These are phyloP conservation scores for Marasmarcha lunaedactyla DNA, from an alignment of 2,888 invertebrate genomes.

Conservation along the genomic window DNA sequence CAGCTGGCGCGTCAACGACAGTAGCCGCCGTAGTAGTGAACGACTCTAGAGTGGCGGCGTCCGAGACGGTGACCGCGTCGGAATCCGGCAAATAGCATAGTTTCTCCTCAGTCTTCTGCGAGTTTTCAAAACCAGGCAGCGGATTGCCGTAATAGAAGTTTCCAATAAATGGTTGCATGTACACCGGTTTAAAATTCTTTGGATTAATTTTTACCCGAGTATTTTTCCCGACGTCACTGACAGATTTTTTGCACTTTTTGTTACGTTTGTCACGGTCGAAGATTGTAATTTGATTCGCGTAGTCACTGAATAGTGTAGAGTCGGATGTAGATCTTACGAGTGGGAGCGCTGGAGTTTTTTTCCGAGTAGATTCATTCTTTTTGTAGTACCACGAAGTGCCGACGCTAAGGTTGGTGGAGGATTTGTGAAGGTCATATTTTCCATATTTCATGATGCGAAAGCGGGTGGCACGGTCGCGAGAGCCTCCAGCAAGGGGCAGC, in stretches of 20 bases:
- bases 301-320: conserved; percentile 65
- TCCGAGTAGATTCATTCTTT: conserved; percentile 41
- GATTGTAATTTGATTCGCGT: conserved; percentile 55
- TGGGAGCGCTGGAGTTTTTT: conserved; percentile 30
- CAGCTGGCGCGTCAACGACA: conserved; percentile 40
- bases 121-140: conserved; percentile 45
- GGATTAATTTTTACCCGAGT: conserved; percentile 44
- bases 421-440: conserved; percentile 64
- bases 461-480: conserved; percentile 27
- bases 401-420: conserved; percentile 52
- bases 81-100: conserved; percentile 56
- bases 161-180: conserved; percentile 55
- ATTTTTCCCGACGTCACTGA: conserved; percentile 49
- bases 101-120: conserved; percentile 50
- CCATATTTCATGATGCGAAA: conserved; percentile 62
- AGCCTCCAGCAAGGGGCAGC: conserved; percentile 38
- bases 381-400: conserved; percentile 66
- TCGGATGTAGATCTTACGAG: conserved; percentile 52
- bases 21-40: conserved; percentile 38
- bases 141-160: conserved; percentile 62
- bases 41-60: conserved; percentile 44
- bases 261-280: conserved; percentile 46
- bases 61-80: conserved; percentile 49
- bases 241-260: conserved; percentile 49
- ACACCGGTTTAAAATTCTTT: conserved; percentile 46